Conservation (phyloP, 2,888 invertebrate genomes). For the Leistus spinibarbis region DNA sequence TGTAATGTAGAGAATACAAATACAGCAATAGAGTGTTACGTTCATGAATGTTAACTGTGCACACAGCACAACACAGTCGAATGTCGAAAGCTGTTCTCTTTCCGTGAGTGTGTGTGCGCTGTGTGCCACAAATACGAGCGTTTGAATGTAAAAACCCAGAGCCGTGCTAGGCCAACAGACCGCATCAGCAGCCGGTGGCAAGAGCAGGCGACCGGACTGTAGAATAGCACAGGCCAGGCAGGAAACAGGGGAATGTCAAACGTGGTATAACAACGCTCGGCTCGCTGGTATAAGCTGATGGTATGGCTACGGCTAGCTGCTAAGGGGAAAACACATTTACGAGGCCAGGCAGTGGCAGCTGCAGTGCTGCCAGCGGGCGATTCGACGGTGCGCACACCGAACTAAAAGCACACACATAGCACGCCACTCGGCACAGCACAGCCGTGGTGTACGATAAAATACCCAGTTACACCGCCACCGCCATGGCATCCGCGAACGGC, state of each 20-base stretch:
- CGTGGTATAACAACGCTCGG: slow-evolving; percentile 51
- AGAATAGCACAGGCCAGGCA: slow-evolving; percentile 13
- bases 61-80: no score
- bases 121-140: not conserved
- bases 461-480: slow-evolving; percentile 54
- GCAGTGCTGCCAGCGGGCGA: slow-evolving; percentile 43
- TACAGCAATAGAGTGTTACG: not conserved
- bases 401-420: slow-evolving; percentile 44
- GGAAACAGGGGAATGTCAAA: slow-evolving; percentile 53
- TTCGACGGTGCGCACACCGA: slow-evolving; percentile 50
- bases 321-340: slow-evolving; percentile 51
- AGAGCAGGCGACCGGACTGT: slow-evolving; percentile 21
- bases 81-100: not conserved
- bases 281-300: slow-evolving; percentile 45
- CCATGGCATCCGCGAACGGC: slow-evolving; percentile 80
- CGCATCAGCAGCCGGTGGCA: slow-evolving; percentile 2
- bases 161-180: not conserved
- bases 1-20: not conserved
- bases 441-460: slow-evolving; percentile 43
- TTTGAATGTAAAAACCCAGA: not conserved
- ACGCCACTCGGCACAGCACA: no score
- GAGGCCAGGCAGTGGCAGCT: slow-evolving; percentile 43
- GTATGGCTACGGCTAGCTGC: not conserved
- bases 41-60: not conserved
- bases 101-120: not conserved